These are phyloP conservation scores for Oreocharis arfaki DNA, from an alignment of 2,113 vertebrate species.

Conservation along the genomic window DNA sequence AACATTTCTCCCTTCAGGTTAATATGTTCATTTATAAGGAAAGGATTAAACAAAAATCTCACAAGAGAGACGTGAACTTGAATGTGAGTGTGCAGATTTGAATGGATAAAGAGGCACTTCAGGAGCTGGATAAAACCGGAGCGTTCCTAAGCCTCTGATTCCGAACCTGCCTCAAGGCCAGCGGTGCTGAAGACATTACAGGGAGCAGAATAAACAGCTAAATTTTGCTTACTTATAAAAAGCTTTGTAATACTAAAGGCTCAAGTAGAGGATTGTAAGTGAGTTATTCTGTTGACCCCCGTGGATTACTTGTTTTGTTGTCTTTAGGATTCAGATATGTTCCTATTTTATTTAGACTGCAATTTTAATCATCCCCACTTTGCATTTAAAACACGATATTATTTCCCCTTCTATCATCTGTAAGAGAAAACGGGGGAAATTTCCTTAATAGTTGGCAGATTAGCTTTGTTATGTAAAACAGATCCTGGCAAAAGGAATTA, in stretches of 20 bases:
- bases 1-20: conserved; percentile 29
- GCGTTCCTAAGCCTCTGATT: conserved; percentile 8
- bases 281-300: background rate
- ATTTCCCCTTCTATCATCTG: background rate
- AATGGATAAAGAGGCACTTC: conserved; percentile 60
- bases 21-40: conserved; percentile 44
- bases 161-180: conserved; percentile 45
- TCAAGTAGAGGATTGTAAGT: background rate
- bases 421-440: background rate
- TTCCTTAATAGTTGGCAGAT: conserved; percentile 1
- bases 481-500: background rate
- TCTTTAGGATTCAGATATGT: background rate
- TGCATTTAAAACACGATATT: conserved; percentile 37
- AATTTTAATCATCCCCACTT: background rate
- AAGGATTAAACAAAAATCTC: conserved; percentile 15
- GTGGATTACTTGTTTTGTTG: background rate
- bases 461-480: conserved; percentile 44
- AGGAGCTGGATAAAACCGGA: conserved; percentile 21
- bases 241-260: background rate
- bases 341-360: background rate
- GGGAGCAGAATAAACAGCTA: conserved; percentile 37
- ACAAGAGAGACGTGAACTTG: conserved; percentile 12
- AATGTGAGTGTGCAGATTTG: conserved; percentile 39
- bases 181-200: background rate
- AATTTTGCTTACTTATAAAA: conserved; percentile 1